Evolutionary conservation across 2,113 vertebrate species (phyloP).

Genomic region (Procavia capensis): DNA sequence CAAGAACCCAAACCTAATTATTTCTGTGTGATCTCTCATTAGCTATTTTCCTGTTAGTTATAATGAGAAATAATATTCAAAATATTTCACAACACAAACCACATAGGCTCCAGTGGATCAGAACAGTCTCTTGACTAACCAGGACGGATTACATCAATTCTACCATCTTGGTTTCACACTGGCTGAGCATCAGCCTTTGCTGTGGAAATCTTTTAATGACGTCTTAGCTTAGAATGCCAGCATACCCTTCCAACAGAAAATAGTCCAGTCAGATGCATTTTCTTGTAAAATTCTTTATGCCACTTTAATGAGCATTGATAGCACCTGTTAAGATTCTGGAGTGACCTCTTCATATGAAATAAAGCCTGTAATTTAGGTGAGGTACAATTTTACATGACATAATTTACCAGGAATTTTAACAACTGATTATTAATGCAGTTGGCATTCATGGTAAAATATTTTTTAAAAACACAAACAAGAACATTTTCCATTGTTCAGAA

Average conservation of each 20-base stretch:
- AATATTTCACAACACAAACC: background rate
- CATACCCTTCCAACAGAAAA: background rate
- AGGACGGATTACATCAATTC: rapidly evolving
- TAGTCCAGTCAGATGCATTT: background rate
- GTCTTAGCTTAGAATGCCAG: background rate
- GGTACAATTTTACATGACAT: conserved; percentile 6
- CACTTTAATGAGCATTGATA: background rate
- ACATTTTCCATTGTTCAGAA: conserved; percentile 13
- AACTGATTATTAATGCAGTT: conserved; percentile 29
- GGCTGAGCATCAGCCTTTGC: background rate
- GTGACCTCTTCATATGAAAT: background rate
- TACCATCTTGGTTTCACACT: background rate
- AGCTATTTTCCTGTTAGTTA: background rate
- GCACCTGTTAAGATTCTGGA: conserved; percentile 28
- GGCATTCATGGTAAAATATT: conserved; percentile 22
- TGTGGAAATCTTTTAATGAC: background rate
- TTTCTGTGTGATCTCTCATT: background rate
- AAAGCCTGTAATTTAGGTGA: conserved; percentile 32
- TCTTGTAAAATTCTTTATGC: background rate
- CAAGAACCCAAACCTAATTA: background rate
- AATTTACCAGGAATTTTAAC: conserved; percentile 43
- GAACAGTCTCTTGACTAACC: background rate
- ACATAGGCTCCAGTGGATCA: background rate
- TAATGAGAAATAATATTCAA: background rate
- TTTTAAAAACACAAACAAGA: background rate